A percentile compares a stretch with the other conserved stretches of the same genome.
phyloP scores from a whole-genome alignment of 1,140 invertebrate species.

The Macrocentrus cingulum region DNA sequence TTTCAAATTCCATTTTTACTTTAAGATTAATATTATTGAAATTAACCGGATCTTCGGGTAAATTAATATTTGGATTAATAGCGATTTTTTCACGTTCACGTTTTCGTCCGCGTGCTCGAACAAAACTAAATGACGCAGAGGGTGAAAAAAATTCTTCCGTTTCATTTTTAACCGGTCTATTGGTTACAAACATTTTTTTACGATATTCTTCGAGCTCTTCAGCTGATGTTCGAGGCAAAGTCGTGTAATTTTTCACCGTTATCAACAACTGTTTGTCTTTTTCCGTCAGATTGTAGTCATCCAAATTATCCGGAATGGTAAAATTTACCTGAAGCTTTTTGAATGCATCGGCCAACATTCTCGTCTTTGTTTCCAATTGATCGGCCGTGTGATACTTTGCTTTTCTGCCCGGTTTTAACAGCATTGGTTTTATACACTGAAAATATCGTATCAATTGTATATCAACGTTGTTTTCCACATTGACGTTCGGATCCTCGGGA shows the following conservation, averaged over 20 bases:
- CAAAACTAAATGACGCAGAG: constrained; percentile 37
- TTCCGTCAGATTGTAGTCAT: constrained; percentile 29
- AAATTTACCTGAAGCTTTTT: constrained; percentile 37
- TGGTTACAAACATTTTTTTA: constrained; percentile 28
- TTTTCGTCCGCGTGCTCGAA: neutral
- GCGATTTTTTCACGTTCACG: neutral
- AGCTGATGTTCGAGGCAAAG: neutral
- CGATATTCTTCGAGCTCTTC: neutral
- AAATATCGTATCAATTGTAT: constrained; percentile 35
- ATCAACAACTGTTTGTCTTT: constrained; percentile 39
- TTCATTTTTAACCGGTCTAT: constrained; percentile 26
- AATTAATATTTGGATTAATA: neutral
- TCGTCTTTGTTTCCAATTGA: constrained; percentile 26
- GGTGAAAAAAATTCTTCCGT: constrained; percentile 36
- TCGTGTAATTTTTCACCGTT: constrained; percentile 29
- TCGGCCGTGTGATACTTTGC: constrained; percentile 20
- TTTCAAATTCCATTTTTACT: constrained; percentile 22
- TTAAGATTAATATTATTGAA: constrained; percentile 12
- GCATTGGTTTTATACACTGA: neutral
- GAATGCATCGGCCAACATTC: constrained; percentile 39
- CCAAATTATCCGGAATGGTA: constrained; percentile 30
- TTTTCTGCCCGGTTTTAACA: constrained; percentile 10
- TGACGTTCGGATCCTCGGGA: neutral
- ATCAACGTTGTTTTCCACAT: constrained; percentile 28
- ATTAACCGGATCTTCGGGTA: neutral